Conservation (phyloP, 2,888 invertebrate genomes). For the Leucophora obtusa region DNA sequence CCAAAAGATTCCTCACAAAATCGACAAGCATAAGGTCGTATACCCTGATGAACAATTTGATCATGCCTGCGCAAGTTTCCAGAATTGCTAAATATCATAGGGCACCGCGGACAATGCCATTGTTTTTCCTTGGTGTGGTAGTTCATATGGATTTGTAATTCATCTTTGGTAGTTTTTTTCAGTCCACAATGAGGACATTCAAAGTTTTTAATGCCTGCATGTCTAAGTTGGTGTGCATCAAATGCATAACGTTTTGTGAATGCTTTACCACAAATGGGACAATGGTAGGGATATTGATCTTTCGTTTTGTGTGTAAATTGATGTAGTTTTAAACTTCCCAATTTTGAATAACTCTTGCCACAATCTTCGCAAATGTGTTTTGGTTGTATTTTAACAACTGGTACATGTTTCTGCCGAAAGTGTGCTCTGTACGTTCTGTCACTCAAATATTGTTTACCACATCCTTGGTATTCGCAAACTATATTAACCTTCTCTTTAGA, state of each 20-base stretch:
- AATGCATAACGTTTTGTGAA: constrained; percentile 66
- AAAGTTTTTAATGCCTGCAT: constrained; percentile 68
- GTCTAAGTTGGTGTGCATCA: constrained; percentile 71
- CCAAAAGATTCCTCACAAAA: constrained; percentile 69
- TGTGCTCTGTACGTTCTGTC: background rate
- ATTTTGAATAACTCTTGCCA: constrained; percentile 20
- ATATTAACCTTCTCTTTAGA: background rate
- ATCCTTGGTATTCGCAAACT: background rate
- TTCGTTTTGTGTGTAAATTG: constrained; percentile 66
- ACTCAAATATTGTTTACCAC: background rate
- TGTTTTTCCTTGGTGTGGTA: constrained; percentile 68
- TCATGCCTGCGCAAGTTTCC: constrained; percentile 68
- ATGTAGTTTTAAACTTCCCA: constrained; percentile 65
- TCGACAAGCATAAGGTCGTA: constrained; percentile 66
- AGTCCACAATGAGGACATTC: constrained; percentile 71
- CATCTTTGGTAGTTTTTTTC: constrained; percentile 66
- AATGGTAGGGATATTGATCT: constrained; percentile 68
- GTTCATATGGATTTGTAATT: constrained; percentile 69
- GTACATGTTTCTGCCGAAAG: background rate
- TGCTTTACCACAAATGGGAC: constrained; percentile 72
- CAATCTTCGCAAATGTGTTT: constrained; percentile 40
- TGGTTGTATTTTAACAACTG: background rate
- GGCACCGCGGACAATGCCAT: constrained; percentile 67
- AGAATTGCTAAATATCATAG: constrained; percentile 67
- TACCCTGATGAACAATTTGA: constrained; percentile 69